A percentile compares a stretch with the other conserved stretches of the same genome.
Conservation (phyloP, 2,113 vertebrate species). For the Perognathus longimembris region DNA sequence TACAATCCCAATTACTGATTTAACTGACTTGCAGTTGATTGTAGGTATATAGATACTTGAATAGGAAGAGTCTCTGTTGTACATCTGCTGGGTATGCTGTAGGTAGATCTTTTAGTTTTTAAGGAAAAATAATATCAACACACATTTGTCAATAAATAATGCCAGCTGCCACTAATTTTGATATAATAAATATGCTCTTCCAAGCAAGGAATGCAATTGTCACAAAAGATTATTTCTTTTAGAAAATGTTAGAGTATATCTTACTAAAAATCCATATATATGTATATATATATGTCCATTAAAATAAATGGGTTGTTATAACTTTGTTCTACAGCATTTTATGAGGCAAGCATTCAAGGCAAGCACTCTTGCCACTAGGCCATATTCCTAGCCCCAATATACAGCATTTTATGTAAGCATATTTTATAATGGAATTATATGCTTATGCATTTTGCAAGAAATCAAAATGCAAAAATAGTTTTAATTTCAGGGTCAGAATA, state of each 20-base stretch:
- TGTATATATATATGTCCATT: no score
- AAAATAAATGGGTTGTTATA: no score
- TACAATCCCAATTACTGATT: not conserved
- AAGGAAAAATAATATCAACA: not conserved
- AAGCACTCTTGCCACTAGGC: no score
- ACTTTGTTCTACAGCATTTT: no score
- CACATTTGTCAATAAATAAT: not conserved
- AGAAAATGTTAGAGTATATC: not conserved
- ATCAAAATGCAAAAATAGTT: not conserved
- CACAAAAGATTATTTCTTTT: not conserved
- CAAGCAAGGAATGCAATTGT: not conserved
- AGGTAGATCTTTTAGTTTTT: not conserved
- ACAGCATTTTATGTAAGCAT: conserved; percentile 43
- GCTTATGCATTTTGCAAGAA: not conserved
- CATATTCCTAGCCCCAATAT: no score
- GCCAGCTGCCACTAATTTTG: conserved; percentile 24
- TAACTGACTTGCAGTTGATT: not conserved
- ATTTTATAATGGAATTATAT: conserved; percentile 13
- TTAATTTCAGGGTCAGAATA: conserved; percentile 49
- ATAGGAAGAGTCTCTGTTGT: not conserved
- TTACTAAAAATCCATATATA: not conserved
- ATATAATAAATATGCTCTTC: not conserved
- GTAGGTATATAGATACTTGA: not conserved
- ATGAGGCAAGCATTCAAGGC: no score
- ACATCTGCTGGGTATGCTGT: not conserved